Conservation (phyloP, 2,797 vertebrate species). For the Sebastes iracundus region DNA sequence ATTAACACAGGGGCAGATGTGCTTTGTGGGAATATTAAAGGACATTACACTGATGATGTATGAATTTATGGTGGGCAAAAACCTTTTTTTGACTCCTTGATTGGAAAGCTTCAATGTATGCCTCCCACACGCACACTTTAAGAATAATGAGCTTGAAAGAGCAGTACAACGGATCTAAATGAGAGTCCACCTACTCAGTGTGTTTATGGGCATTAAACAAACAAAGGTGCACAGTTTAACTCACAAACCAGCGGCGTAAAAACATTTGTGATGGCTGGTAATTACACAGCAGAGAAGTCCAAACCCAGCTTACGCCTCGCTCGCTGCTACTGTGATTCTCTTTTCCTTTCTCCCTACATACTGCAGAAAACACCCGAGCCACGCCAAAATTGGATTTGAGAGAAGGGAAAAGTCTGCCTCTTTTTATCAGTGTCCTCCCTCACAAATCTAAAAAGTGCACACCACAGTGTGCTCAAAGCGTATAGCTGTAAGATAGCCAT, state of each 20-base stretch:
- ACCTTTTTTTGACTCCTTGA: conserved; percentile 44
- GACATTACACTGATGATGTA: conserved; percentile 64
- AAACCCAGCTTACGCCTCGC: neutral
- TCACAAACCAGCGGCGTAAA: conserved; percentile 20
- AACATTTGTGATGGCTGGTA: conserved; percentile 18
- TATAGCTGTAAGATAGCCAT: conserved; percentile 44
- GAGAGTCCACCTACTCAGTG: conserved; percentile 50
- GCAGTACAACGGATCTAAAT: conserved; percentile 33
- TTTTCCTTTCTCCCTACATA: conserved; percentile 1
- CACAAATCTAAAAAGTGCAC: conserved; percentile 50
- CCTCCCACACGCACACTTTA: conserved; percentile 58
- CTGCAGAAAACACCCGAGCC: conserved; percentile 12
- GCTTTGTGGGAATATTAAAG: conserved; percentile 63
- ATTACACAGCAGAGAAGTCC: conserved; percentile 30
- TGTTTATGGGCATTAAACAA: conserved; percentile 55
- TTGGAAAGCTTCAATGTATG: conserved; percentile 46
- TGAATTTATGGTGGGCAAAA: conserved; percentile 63
- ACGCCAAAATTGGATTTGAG: conserved; percentile 45
- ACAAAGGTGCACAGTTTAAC: conserved; percentile 44
- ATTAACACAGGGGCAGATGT: conserved; percentile 64
- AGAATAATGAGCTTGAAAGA: conserved; percentile 46
- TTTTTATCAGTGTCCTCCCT: conserved; percentile 57
- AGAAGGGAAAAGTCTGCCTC: conserved; percentile 38
- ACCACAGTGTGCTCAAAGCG: conserved; percentile 32
- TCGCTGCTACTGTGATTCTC: neutral